These are phyloP conservation scores for Sciurus niger DNA, from an alignment of 2,113 vertebrate species.

Conservation along the genomic window DNA sequence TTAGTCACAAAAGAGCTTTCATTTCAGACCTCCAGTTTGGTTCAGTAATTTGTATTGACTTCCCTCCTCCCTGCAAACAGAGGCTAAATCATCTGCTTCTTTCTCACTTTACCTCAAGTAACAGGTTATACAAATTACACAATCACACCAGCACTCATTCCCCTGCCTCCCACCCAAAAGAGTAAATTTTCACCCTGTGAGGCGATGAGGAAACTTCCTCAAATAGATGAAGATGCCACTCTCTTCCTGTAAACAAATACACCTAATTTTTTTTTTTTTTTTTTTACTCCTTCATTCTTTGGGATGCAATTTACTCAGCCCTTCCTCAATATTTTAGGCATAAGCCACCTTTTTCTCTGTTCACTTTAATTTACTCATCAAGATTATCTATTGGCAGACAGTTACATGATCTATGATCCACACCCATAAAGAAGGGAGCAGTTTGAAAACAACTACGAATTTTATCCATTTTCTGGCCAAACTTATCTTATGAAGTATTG, in stretches of 20 bases:
- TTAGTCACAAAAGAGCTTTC: conserved; percentile 77
- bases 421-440: conserved; percentile 78
- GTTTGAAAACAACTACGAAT: conserved; percentile 82
- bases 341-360: conserved; percentile 69
- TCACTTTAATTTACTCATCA: conserved; percentile 86
- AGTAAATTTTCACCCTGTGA: conserved; percentile 62
- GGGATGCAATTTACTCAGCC: conserved; percentile 66
- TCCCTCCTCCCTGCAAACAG: conserved; percentile 40
- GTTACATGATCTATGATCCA: conserved; percentile 86
- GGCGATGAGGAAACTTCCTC: conserved; percentile 43
- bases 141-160: conserved; percentile 36
- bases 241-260: conserved; percentile 57
- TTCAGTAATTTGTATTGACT: conserved; percentile 53
- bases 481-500: conserved; percentile 88
- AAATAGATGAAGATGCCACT: conserved; percentile 44
- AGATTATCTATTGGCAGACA: conserved; percentile 88
- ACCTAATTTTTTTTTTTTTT: conserved; percentile 62
- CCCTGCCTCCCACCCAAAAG: conserved; percentile 7
- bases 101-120: conserved; percentile 60
- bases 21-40: conserved; percentile 39
- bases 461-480: conserved; percentile 85
- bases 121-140: conserved; percentile 70
- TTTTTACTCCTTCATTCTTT: conserved; percentile 51
- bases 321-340: conserved; percentile 67
- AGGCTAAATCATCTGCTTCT: conserved; percentile 5